phyloP scores from a whole-genome alignment of 2,888 invertebrate genomes.

The Malachius bipustulatus region DNA sequence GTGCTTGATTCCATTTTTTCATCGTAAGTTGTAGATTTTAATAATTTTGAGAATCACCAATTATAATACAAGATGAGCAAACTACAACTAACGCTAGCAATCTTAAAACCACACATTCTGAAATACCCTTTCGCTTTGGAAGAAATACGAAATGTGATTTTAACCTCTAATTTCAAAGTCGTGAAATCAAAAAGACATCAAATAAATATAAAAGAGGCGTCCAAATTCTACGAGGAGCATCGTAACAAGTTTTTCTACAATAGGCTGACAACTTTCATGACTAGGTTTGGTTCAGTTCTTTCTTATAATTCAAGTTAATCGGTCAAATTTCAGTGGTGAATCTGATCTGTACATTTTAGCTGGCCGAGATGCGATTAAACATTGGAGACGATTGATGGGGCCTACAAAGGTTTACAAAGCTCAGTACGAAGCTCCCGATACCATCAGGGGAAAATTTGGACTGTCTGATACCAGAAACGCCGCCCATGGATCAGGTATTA shows the following conservation, averaged over 20 bases:
- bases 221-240: constrained; percentile 74
- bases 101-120: constrained; percentile 77
- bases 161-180: constrained; percentile 57
- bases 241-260: constrained; percentile 72
- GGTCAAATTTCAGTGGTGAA: constrained; percentile 57
- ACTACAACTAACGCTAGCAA: constrained; percentile 67
- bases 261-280: constrained; percentile 70
- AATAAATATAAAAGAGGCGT: constrained; percentile 51
- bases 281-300: constrained; percentile 42
- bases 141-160: constrained; percentile 55
- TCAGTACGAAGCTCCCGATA: constrained; percentile 62
- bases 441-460: constrained; percentile 74
- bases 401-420: constrained; percentile 81
- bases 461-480: constrained; percentile 91
- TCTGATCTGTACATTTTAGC: constrained; percentile 70
- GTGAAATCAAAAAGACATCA: constrained; percentile 53
- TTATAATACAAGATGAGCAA: constrained; percentile 30
- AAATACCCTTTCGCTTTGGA: constrained; percentile 61
- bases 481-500: constrained; percentile 90
- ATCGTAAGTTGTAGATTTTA: no score
- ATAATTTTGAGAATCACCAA: no score
- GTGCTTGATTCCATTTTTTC: no score
- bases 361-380: constrained; percentile 57
- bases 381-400: constrained; percentile 78
- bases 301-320: background rate